Base-by-base conservation (phyloP, 2,113 vertebrate genomes). In the Phalacrocorax carbo region DNA sequence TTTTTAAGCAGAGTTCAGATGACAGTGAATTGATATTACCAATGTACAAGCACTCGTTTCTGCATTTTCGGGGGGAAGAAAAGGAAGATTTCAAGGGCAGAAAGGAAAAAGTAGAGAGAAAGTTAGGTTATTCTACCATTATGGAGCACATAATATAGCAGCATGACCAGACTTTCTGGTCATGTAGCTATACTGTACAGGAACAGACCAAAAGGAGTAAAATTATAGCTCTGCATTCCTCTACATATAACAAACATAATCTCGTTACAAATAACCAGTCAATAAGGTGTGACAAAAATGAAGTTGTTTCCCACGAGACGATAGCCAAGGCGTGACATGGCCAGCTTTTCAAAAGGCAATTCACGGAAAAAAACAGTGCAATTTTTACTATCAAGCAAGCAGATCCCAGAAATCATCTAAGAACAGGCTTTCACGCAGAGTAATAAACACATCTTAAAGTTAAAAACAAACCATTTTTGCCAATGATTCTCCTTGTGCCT, bases 281-380 rank as follows among this genome's bases (percentile, higher is more conserved):
- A 22, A 7, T 82, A 69, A 40, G 8, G 6, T 58, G 5, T 25
- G 22, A 1, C 22, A 70, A 65, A 75, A 89, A 52, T 34, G 3
- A 38, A n/a, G 5, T 32, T 36, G 3, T 42, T 88, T 84, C 18
- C 3, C 14, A 69, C 15, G 4, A 61, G 51, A 82, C 40, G 17
- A 29, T 18, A 91, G 6, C 2, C 12, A n/a, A 46, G 3, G 3
- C 82, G 11, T 65, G 25, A n/a, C 5, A 23, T 0, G 5, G 11
- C 5, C 36, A 55, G 9, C 10, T 75, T 88, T 70, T 88, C 38
- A 71, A 88, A 85, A 62, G 7, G 4, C 3, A 30, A 12, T 66
- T 73, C 49, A 8, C 42, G 4, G 6, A 55, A 44, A 75, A 75
- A 68, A 54, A 3, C 1, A 29, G 7, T 44, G 13, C 7, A 49